phyloP scores from a whole-genome alignment of 2,797 vertebrate species.

The Sebastes flavidus region DNA sequence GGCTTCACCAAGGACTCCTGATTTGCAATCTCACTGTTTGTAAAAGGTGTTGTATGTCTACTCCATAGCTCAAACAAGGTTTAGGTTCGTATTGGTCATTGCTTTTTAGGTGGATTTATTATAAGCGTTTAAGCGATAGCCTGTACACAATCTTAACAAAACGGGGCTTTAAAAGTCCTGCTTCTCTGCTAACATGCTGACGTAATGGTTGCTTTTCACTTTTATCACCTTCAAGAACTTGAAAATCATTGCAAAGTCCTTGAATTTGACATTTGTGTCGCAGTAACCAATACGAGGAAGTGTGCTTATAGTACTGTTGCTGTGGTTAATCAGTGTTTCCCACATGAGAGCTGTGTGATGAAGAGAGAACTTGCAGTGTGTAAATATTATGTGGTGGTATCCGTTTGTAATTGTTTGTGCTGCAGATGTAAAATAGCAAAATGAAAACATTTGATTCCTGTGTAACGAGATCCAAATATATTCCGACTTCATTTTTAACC shows the following conservation, averaged over 20 bases:
- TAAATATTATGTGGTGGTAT: not conserved
- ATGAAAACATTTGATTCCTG: not conserved
- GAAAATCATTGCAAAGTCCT: no score
- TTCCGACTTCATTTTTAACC: no score
- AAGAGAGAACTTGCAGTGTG: not conserved
- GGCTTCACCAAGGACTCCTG: not conserved
- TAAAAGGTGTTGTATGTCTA: not conserved
- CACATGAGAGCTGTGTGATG: no score
- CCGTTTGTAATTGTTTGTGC: not conserved
- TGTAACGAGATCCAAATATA: no score
- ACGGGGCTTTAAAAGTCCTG: not conserved
- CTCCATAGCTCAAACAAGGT: not conserved
- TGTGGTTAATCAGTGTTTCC: not conserved
- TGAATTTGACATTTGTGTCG: not conserved
- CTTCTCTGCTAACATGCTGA: not conserved
- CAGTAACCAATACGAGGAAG: not conserved
- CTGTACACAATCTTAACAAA: not conserved
- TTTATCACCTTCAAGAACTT: not conserved
- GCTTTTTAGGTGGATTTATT: not conserved
- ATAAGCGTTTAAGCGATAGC: not conserved
- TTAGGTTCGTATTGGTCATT: not conserved
- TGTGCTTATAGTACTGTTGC: not conserved
- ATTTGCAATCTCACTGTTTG: conserved; percentile 5
- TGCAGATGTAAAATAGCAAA: not conserved
- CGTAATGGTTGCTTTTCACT: not conserved